A percentile compares a stretch with the other conserved stretches of the same genome.
These are phyloP conservation scores for Hycleus cichorii DNA, from an alignment of 1,140 invertebrate genomes.

Conservation along the genomic window DNA sequence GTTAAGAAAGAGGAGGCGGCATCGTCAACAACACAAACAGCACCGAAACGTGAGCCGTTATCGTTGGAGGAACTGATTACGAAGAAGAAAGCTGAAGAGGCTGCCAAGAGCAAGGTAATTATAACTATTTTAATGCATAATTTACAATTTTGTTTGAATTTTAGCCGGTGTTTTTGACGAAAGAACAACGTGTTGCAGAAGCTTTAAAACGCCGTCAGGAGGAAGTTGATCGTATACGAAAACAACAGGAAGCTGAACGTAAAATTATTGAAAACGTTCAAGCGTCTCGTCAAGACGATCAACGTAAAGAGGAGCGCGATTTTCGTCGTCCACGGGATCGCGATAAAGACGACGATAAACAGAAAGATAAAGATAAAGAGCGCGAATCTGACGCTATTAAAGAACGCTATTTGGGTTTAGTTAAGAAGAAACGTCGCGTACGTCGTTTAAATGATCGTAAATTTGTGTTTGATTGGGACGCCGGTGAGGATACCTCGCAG, in stretches of 20 bases:
- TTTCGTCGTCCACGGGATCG: constrained; percentile 35
- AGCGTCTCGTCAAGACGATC: constrained; percentile 22
- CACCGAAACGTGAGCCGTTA: constrained; percentile 76
- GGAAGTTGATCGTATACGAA: constrained; percentile 65
- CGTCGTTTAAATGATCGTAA: constrained; percentile 94
- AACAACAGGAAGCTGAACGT: constrained; percentile 62
- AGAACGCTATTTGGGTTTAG: constrained; percentile 88
- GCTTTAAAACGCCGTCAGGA: constrained; percentile 84
- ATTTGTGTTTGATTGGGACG: constrained; percentile 99
- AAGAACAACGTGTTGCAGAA: constrained; percentile 86
- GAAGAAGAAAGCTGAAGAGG: constrained; percentile 95
- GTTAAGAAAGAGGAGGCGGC: constrained; percentile 41
- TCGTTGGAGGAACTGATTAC: constrained; percentile 93
- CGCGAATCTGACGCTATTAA: constrained; percentile 88
- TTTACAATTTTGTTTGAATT: constrained; percentile 20
- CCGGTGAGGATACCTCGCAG: constrained; percentile 93
- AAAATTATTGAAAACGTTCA: constrained; percentile 45
- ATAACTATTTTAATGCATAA: neutral
- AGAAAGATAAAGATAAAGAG: constrained; percentile 76
- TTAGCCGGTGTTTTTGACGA: constrained; percentile 90
- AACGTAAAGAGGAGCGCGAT: constrained; percentile 27
- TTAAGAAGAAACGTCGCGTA: constrained; percentile 90
- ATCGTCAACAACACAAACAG: constrained; percentile 36
- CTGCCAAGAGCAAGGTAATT: constrained; percentile 70
- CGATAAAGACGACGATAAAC: constrained; percentile 45